These are phyloP conservation scores for Mormyrops attenuatus DNA, from an alignment of 2,797 vertebrate species.

Conservation along the genomic window DNA sequence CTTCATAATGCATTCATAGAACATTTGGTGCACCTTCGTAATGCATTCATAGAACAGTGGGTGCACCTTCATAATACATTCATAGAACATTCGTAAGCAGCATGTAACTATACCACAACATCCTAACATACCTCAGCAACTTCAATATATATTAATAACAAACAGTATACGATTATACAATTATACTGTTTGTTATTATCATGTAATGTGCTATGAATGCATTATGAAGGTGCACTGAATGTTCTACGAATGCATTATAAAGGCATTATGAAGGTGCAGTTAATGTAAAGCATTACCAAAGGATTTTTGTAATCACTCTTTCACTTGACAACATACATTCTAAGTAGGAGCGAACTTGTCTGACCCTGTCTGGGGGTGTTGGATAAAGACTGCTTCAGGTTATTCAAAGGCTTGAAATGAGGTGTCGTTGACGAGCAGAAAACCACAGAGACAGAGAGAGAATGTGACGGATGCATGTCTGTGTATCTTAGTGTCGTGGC, in stretches of 20 bases:
- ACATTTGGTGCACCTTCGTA: background rate
- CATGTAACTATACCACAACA: background rate
- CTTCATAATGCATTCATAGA: background rate
- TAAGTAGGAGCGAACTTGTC: background rate
- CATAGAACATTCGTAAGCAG: background rate
- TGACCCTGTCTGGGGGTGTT: background rate
- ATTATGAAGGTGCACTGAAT: background rate
- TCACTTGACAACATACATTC: background rate
- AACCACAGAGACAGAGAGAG: background rate
- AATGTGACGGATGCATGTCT: background rate
- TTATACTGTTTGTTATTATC: background rate
- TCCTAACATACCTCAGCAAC: background rate
- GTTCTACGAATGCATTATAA: background rate
- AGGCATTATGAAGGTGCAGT: background rate
- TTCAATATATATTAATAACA: background rate
- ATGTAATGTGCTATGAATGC: background rate
- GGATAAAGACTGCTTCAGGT: background rate
- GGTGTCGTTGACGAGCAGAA: background rate
- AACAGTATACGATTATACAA: background rate
- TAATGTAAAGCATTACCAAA: background rate
- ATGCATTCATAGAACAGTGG: no score
- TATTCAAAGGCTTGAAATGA: background rate
- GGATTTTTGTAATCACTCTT: background rate
- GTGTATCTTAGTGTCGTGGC: background rate
- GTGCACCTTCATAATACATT: no score